phyloP scores from a whole-genome alignment of 2,113 vertebrate species.

The Semnornis frantzii region DNA sequence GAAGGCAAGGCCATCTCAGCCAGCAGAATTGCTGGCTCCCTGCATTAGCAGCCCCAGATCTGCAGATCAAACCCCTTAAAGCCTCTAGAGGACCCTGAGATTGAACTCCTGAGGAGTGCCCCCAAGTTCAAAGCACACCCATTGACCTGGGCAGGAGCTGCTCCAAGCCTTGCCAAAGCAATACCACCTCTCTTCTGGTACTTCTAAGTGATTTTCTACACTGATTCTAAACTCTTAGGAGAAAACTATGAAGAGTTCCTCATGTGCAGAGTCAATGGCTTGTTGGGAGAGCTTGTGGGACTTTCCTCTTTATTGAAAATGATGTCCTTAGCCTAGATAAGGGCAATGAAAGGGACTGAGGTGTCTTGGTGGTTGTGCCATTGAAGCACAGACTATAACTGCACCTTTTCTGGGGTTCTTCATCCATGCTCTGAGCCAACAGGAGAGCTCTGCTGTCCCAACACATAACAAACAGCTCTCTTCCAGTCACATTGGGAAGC shows the following conservation, averaged over 20 bases:
- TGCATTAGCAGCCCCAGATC: too few relatives aligned
- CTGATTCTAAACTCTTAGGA: not conserved
- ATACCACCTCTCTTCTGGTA: not conserved
- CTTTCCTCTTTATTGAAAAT: not conserved
- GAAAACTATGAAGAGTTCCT: not conserved
- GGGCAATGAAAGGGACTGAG: not conserved
- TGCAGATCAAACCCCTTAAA: not conserved
- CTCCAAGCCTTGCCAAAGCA: not conserved
- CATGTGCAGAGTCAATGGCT: not conserved
- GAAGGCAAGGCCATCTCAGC: not conserved
- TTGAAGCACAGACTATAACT: not conserved
- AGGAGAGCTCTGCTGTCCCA: not conserved
- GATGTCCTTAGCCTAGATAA: not conserved
- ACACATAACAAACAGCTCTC: not conserved
- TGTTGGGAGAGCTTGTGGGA: not conserved
- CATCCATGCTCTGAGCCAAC: not conserved
- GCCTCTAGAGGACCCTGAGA: not conserved
- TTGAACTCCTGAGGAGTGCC: not conserved
- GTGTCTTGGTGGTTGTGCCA: not conserved
- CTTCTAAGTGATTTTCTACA: not conserved
- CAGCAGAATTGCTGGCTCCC: not conserved
- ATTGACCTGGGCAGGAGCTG: not conserved
- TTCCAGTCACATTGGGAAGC: accelerated
- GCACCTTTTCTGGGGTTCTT: not conserved
- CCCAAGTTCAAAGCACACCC: not conserved